Conservation (phyloP, 1,140 invertebrate species). For the Drosophila chauvacae region DNA sequence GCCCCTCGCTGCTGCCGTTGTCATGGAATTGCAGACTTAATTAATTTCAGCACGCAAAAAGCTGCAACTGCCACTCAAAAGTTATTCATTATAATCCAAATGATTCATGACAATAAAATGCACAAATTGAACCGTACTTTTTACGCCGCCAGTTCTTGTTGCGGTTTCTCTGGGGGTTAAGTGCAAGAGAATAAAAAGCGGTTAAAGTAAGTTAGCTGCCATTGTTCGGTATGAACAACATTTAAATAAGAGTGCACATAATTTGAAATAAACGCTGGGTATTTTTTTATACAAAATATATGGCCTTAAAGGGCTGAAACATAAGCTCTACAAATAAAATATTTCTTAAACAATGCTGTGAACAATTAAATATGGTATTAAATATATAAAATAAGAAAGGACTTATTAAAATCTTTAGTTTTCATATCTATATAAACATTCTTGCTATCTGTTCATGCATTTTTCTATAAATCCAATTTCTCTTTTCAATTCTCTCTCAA, state of each 20-base stretch:
- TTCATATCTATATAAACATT: background rate
- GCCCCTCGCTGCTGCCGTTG: conserved; percentile 12
- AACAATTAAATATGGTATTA: background rate
- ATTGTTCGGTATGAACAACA: conserved; percentile 3
- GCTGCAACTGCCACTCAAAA: conserved; percentile 69
- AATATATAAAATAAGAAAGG: background rate
- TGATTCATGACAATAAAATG: conserved; percentile 76
- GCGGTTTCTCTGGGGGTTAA: conserved; percentile 11
- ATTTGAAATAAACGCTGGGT: background rate
- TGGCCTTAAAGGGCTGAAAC: background rate
- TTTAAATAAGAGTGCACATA: conserved; percentile 1
- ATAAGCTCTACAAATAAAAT: background rate
- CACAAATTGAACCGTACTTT: conserved; percentile 60
- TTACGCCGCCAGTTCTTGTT: conserved; percentile 23
- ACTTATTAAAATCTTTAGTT: background rate
- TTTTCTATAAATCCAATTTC: background rate
- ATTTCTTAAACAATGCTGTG: background rate
- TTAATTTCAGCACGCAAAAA: conserved; percentile 79
- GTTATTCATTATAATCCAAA: conserved; percentile 68
- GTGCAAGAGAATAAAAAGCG: conserved; percentile 15
- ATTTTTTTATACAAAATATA: background rate
- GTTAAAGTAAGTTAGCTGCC: conserved; percentile 7
- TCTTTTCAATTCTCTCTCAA: too few species aligned
- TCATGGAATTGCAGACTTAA: conserved; percentile 63
- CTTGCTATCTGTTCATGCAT: background rate